These are phyloP conservation scores for Achroia grisella DNA, from an alignment of 1,140 invertebrate genomes.

Conservation along the genomic window DNA sequence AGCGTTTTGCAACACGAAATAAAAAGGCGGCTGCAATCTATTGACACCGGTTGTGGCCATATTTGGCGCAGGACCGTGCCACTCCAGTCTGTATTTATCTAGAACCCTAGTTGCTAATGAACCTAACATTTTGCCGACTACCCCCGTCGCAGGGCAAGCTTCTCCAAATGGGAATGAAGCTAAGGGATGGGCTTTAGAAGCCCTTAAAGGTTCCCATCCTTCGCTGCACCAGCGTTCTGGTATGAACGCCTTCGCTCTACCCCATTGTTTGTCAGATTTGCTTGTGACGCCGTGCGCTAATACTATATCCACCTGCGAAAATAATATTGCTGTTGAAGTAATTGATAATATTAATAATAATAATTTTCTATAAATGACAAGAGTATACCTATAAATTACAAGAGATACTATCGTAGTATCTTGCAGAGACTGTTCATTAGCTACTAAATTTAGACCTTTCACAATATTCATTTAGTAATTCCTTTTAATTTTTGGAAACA, in stretches of 20 bases:
- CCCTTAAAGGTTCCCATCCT: conserved; percentile 43
- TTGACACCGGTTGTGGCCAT: conserved; percentile 42
- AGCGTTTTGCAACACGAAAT: conserved; percentile 58
- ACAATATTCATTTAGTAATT: too few species aligned
- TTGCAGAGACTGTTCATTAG: too few species aligned
- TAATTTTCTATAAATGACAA: too few species aligned
- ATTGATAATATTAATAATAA: too few species aligned
- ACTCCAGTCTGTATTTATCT: conserved; percentile 54
- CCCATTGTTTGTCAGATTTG: conserved; percentile 50
- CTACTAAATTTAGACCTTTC: too few species aligned
- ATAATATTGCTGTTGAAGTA: too few species aligned
- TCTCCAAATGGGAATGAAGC: conserved; percentile 50
- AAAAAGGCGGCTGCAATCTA: conserved; percentile 49
- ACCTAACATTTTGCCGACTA: conserved; percentile 34
- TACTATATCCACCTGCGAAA: conserved; percentile 58
- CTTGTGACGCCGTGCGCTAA: conserved; percentile 55
- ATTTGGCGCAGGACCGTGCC: conserved; percentile 49
- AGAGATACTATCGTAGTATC: too few species aligned
- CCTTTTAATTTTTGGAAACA: too few species aligned
- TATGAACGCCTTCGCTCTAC: conserved; percentile 48
- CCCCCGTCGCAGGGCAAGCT: conserved; percentile 39
- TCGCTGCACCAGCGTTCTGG: conserved; percentile 53
- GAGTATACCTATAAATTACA: too few species aligned
- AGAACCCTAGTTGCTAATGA: conserved; percentile 34
- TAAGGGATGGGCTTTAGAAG: conserved; percentile 39